phyloP scores from a whole-genome alignment of 2,113 vertebrate species.

The Aegotheles bennettii region DNA sequence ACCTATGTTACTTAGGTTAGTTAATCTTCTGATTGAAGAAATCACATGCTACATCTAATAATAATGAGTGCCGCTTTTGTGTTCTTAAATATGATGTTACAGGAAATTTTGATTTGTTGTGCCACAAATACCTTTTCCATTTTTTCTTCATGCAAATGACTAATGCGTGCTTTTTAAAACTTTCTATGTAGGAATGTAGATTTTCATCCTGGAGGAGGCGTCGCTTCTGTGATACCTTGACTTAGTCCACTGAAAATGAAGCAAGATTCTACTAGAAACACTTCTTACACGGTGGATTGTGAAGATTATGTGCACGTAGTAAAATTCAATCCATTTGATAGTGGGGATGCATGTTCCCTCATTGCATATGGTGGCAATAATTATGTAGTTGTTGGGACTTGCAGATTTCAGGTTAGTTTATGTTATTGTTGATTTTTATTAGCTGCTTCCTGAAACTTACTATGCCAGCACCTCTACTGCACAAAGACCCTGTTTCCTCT shows the following conservation, averaged over 20 bases:
- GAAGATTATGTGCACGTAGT: slow-evolving; percentile 93
- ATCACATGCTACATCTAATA: neutral
- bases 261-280: slow-evolving; percentile 78
- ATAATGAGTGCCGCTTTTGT: neutral
- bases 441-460: neutral
- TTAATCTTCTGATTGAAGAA: neutral
- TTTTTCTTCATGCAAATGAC: neutral
- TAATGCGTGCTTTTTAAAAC: neutral
- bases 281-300: slow-evolving; percentile 86
- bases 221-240: neutral
- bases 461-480: neutral
- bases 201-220: neutral
- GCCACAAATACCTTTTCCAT: neutral
- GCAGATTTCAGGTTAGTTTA: slow-evolving; percentile 87
- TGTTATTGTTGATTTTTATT: neutral
- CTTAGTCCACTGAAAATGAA: slow-evolving; percentile 75
- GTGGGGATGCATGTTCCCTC: slow-evolving; percentile 80
- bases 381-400: slow-evolving; percentile 86
- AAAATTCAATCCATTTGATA: slow-evolving; percentile 92
- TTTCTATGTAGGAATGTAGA: neutral
- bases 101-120: neutral
- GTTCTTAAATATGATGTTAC: neutral
- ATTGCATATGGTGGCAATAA: slow-evolving; percentile 92
- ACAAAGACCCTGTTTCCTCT: neutral
- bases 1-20: neutral